Conservation (phyloP, 2,113 vertebrate genomes). For the Nesoenas mayeri region DNA sequence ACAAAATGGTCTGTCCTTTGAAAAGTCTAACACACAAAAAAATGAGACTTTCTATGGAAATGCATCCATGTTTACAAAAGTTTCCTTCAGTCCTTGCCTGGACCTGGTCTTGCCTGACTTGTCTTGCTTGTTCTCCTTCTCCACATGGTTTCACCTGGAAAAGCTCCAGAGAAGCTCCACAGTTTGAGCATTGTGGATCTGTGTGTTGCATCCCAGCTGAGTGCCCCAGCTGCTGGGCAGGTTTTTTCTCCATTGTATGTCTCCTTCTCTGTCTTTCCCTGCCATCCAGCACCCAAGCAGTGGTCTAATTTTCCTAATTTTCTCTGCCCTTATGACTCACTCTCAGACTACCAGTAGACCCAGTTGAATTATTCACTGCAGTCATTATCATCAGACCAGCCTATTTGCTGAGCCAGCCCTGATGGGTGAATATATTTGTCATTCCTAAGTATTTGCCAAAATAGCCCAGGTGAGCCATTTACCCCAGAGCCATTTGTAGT, state of each 20-base stretch:
- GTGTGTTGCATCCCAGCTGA: not conserved
- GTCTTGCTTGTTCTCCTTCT: not conserved
- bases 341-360: not conserved
- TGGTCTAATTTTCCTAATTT: not conserved
- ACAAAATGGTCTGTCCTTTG: not conserved
- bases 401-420: conserved; percentile 10
- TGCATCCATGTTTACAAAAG: not conserved
- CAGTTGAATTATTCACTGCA: conserved; percentile 44
- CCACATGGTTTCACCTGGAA: not conserved
- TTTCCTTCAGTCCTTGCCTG: not conserved
- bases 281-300: not conserved
- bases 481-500: not conserved
- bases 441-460: conserved; percentile 44
- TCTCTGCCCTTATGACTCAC: not conserved
- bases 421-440: conserved; percentile 23
- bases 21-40: not conserved
- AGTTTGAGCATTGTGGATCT: not conserved
- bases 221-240: not conserved
- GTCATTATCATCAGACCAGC: conserved; percentile 18
- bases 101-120: not conserved
- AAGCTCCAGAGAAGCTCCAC: not conserved
- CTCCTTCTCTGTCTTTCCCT: not conserved
- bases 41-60: not conserved
- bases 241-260: not conserved
- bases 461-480: conserved; percentile 28